phyloP scores from a whole-genome alignment of 2,113 vertebrate genomes.

The Pteronura brasiliensis region DNA sequence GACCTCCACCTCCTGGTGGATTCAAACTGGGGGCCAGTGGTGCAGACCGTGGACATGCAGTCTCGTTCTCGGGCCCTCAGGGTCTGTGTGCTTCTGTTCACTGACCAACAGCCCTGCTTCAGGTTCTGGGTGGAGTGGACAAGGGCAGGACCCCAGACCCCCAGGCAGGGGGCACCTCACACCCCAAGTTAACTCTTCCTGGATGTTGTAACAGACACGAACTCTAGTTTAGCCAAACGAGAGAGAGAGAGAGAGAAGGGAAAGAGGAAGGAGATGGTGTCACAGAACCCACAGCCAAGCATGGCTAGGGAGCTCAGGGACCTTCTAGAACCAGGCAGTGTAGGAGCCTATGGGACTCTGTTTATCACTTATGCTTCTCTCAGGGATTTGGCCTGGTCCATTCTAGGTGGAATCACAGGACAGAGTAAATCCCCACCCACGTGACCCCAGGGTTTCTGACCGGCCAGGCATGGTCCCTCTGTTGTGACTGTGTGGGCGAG shows the following conservation, averaged over 20 bases:
- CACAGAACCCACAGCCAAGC: neutral
- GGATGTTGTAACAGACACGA: neutral
- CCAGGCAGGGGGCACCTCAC: neutral
- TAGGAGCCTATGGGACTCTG: neutral
- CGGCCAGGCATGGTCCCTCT: neutral
- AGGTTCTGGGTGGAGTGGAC: neutral
- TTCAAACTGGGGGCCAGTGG: neutral
- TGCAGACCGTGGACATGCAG: rapidly evolving
- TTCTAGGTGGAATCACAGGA: neutral
- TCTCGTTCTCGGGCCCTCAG: neutral
- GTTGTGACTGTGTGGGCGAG: rapidly evolving
- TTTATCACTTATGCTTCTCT: neutral
- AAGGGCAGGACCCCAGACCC: neutral
- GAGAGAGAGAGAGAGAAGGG: too few relatives aligned
- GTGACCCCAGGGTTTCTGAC: neutral
- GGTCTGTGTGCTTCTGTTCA: neutral
- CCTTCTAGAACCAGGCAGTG: neutral
- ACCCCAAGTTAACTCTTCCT: neutral
- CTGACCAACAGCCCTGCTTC: neutral
- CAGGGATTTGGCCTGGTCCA: neutral
- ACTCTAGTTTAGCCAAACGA: neutral
- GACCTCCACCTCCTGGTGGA: neutral
- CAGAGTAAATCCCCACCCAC: neutral
- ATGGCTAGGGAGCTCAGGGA: too few relatives aligned
- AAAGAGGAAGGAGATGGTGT: too few relatives aligned